These are phyloP conservation scores for Pandemis cinnamomeana DNA, from an alignment of 2,888 invertebrate genomes.

Conservation along the genomic window DNA sequence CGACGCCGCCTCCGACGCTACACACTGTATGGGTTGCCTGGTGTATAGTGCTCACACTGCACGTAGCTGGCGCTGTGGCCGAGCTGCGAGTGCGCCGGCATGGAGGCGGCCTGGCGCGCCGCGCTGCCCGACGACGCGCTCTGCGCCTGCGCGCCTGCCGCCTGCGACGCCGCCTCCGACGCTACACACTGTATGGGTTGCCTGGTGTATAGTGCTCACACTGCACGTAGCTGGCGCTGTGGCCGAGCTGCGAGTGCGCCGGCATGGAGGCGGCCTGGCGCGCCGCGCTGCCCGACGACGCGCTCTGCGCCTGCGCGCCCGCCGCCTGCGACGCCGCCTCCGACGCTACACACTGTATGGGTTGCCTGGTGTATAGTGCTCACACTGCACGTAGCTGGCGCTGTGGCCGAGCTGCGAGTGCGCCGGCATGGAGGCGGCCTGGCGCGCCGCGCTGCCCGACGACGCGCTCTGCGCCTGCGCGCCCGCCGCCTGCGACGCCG, in stretches of 20 bases:
- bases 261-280: slow-evolving; percentile 59
- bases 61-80: slow-evolving; percentile 90
- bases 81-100: slow-evolving; percentile 69
- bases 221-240: slow-evolving; percentile 91
- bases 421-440: slow-evolving; percentile 58
- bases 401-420: slow-evolving; percentile 83
- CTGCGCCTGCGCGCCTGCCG: slow-evolving; percentile 54
- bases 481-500: slow-evolving; percentile 57
- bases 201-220: slow-evolving; percentile 77
- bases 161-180: slow-evolving; percentile 61
- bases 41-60: slow-evolving; percentile 85
- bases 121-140: slow-evolving; percentile 57
- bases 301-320: slow-evolving; percentile 55
- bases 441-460: slow-evolving; percentile 58
- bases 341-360: slow-evolving; percentile 49
- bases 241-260: slow-evolving; percentile 75
- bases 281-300: slow-evolving; percentile 57
- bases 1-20: slow-evolving; percentile 58
- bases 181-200: slow-evolving; percentile 40
- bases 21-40: no score
- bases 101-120: slow-evolving; percentile 56
- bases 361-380: slow-evolving; percentile 48
- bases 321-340: slow-evolving; percentile 57
- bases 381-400: slow-evolving; percentile 92
- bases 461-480: slow-evolving; percentile 55